A percentile compares a stretch with the other conserved stretches of the same genome.
phyloP scores from a whole-genome alignment of 2,113 vertebrate species.

The Morone chrysops region DNA sequence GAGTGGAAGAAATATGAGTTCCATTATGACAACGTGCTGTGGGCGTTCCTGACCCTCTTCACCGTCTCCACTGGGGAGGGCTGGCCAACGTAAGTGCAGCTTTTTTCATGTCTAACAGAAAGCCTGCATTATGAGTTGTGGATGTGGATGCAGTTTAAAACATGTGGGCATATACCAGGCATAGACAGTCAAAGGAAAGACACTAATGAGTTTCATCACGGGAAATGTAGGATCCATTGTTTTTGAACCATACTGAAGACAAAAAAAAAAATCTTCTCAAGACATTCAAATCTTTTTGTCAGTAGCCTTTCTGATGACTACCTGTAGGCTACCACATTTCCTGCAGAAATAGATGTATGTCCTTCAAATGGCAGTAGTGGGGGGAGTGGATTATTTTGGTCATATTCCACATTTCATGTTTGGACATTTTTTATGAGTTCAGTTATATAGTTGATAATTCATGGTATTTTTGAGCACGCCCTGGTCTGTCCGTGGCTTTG shows the following conservation, averaged over 20 bases:
- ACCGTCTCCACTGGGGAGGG: constrained; percentile 97
- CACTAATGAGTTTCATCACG: too few relatives aligned
- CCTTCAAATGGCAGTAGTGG: not conserved
- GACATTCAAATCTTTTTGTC: not conserved
- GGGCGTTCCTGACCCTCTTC: constrained; percentile 96
- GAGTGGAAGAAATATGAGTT: constrained; percentile 97
- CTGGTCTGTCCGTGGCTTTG: not conserved
- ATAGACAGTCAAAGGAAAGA: too few relatives aligned
- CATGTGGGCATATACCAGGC: too few relatives aligned
- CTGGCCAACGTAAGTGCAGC: constrained; percentile 93
- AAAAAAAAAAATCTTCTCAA: too few relatives aligned
- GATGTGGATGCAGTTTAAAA: too few relatives aligned
- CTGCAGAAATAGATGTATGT: not conserved
- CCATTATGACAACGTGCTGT: constrained; percentile 97
- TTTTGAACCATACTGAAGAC: too few relatives aligned
- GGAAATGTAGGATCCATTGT: too few relatives aligned
- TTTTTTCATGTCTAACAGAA: too few relatives aligned
- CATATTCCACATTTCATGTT: not conserved
- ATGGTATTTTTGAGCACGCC: not conserved
- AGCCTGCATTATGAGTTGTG: too few relatives aligned
- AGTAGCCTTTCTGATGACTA: not conserved
- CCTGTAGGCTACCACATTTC: not conserved
- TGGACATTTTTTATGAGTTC: not conserved
- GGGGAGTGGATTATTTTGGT: not conserved
- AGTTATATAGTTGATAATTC: not conserved